Conservation (phyloP, 2,113 vertebrate genomes). For the Poecile atricapillus region DNA sequence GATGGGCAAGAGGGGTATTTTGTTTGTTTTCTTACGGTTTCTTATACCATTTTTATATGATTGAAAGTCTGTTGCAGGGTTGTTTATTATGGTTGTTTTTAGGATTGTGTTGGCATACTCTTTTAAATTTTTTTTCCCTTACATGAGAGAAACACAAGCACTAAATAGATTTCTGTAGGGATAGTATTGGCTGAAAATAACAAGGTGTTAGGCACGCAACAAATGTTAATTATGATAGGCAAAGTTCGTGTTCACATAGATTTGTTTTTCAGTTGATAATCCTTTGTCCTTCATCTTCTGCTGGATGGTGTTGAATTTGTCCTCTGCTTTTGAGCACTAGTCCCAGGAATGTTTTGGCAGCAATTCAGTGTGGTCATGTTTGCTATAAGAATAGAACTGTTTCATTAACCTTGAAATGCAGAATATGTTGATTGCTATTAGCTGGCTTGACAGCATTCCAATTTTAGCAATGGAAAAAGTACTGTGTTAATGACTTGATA, state of each 20-base stretch:
- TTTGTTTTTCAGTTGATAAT: neutral
- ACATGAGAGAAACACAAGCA: neutral
- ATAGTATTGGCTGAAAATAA: neutral
- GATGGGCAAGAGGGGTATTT: rapidly evolving
- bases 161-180: neutral
- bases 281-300: neutral
- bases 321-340: neutral
- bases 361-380: neutral
- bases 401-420: constrained; percentile 24
- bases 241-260: neutral
- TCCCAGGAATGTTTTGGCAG: constrained; percentile 28
- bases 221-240: neutral
- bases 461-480: neutral
- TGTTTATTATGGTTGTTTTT: neutral
- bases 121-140: neutral
- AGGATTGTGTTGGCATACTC: neutral
- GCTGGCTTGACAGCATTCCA: neutral
- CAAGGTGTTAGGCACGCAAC: neutral
- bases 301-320: neutral
- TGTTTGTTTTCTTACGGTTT: neutral
- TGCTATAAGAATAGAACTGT: constrained; percentile 9
- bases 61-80: neutral
- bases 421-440: neutral
- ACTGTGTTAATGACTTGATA: neutral
- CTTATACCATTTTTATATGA: neutral